Base-by-base conservation (phyloP, 2,113 vertebrate genomes). In the Meles meles region DNA sequence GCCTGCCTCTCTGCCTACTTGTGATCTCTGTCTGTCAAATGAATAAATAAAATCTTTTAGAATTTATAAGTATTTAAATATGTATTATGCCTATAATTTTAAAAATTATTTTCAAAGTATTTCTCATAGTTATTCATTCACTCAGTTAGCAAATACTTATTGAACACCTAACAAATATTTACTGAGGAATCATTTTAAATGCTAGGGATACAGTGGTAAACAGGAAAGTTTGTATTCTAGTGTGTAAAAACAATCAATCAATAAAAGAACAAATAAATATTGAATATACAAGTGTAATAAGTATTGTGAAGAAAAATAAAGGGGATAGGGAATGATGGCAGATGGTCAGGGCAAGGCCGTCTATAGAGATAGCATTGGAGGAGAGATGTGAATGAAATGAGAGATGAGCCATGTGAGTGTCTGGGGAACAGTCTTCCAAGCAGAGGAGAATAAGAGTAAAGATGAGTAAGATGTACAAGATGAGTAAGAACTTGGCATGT, bases 101-200 rank as follows among this genome's bases (percentile, higher is more conserved):
- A 88, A 85, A 85, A 14, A 49, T 59, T 88, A 65, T 77, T 89
- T 93, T 82, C 20, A 52, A 82, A 96, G 55, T 79, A 63, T 94
- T 91, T 97, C 34, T 89, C n/a, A 18, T 29, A 83, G 9, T 77
- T 85, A 65, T 61, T 67, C 71, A 92, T 89, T 90, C 63, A 88
- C 59, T 93, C 69, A 57, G 39, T 76, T 47, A 76, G 42, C 42
- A 76, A 76, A 29, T 76, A 76, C 14, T 76, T 47, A 9, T 31
- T 65, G 74, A 47, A 76, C 72, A 76, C 39, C 39, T 97, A 91
- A 91, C 18, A 90, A 86, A 67, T 72, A 67, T 82, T 71, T 95
- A 76, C 74, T 47, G 42, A 47, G 42, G 42, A 44, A 76, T 2
- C 27, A 47, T 76, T 87, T 93, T 72, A 83, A 91, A 72, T 71